These are phyloP conservation scores for Oceanodroma leucorhoa DNA, from an alignment of 2,797 vertebrate genomes.

Conservation along the genomic window DNA sequence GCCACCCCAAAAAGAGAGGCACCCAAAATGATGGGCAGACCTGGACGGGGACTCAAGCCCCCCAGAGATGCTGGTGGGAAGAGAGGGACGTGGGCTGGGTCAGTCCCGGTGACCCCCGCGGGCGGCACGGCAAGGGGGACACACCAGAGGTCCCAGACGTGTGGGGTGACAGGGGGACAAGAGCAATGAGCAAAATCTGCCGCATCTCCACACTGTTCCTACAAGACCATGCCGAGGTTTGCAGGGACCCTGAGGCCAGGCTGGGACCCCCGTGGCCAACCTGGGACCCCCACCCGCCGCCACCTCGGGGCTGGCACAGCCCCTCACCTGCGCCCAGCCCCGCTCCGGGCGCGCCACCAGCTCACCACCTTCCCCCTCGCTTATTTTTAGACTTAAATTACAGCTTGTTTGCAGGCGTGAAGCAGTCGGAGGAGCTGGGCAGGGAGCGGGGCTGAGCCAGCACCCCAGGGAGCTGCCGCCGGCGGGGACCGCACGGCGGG, in stretches of 20 bases:
- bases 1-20: not conserved
- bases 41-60: rapidly evolving
- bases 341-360: not conserved
- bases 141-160: not conserved
- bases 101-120: rapidly evolving
- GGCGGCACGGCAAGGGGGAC: not conserved
- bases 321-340: not conserved
- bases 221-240: rapidly evolving
- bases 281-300: not conserved
- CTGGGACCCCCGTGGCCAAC: not conserved
- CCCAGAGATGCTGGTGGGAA: not conserved
- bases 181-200: not conserved
- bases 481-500: rapidly evolving
- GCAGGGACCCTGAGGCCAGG: not conserved
- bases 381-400: constrained; percentile 50
- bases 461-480: rapidly evolving
- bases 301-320: not conserved
- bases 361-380: not conserved
- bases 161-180: rapidly evolving
- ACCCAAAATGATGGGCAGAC: rapidly evolving
- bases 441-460: not conserved
- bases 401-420: not conserved
- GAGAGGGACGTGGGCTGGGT: not conserved
- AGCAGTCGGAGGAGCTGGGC: not conserved
- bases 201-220: rapidly evolving